Evolutionary conservation across 2,113 vertebrate genomes (phyloP), one percentile per base, ranked within the genome.

Genomic region (Dasyurus viverrinus): DNA sequence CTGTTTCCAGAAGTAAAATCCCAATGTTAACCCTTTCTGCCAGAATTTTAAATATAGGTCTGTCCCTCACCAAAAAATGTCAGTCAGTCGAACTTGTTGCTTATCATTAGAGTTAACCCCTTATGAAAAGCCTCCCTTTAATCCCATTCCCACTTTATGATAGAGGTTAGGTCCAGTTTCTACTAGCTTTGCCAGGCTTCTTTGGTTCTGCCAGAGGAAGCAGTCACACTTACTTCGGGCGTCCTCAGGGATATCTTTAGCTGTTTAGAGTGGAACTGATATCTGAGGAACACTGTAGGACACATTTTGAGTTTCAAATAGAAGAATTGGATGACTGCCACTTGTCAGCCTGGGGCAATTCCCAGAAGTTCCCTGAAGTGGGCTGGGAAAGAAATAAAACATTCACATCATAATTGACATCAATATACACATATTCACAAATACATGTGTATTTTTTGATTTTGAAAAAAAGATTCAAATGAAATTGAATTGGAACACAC

Each of bases 131-230:
- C 1, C 36, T 22, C 36, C 19, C 68, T 42, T 16, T 8, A 0
- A 8, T 19, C 68, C 36, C 12, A 22, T 19, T 76, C 68, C 36
- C 36, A n/a, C 14, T 6, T 14, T 22, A 14, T 76, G 36, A 42
- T 6, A 36, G 42, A 46, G 30, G 36, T 55, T 22, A 16, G 48
- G 48, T 46, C 22, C n/a, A 42, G 47, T 11, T 19, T 22, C 30
- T 14, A 47, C 50, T 26, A 57, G 7, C 24, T 90, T 48, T 47
- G 89, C 46, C 42, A 84, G 0, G 6, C 14, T 24, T 89, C 54
- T 52, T 27, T 36, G 16, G 16, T 26, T 68, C 91, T 93, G 89
- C 92, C 93, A 48, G 54, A 94, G 92, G 89, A 93, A 84, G 46
- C 24, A 57, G 6, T 84, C 27, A 1, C 9, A 47, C 90, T 2